Base-by-base conservation (phyloP, 2,888 invertebrate genomes). In the Slavum lentiscoides region DNA sequence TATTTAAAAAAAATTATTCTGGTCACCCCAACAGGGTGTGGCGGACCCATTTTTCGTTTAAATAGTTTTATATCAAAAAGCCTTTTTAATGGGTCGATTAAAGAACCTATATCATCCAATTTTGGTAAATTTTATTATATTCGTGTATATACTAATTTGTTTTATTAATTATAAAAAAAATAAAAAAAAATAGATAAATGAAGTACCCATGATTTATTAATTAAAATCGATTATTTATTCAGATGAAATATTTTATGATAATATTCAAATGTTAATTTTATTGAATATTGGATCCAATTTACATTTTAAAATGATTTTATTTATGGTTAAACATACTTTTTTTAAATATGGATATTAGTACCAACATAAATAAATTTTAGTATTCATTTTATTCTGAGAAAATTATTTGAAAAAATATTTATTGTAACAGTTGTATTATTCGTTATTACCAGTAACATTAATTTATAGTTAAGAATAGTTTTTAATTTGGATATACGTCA, bases 41-140 rank as follows among this genome's bases (percentile, higher is more conserved):
- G 94, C 76, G 95, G 95, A 0, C 94, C 95, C 1, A 90, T 93
- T 82, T 89, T 90, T 17, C 89, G 95, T 83, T 87, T 96, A 55
- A 93, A 95, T 87, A 90, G 91, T 77, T 91, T 95, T 84, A 11
- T 80, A 61, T 90, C 91, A 81, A 91, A 91, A 85, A 90, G 91
- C 84, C 85, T 92, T 53, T 89, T 89, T 83, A 89, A 88, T 82
- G 90, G 91, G 67, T 87, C 87, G 49, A 92, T 95, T 83, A 88
- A 90, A 23, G 89, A 90, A 76, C 93, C 94, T 0, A 85, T 93
- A 61, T 87, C 89, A 13, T 85, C 88, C 2, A 89, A 90, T 83
- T 91, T 85, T 93, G 92, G 92, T 92, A 85, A 43, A 85, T 82
- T 21, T 37, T 59, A 49, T 72, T 80, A 72, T 37, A 64, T 64